Evolutionary conservation across 2,888 invertebrate species (phyloP).

Genomic region (Hyposoter didymator): DNA sequence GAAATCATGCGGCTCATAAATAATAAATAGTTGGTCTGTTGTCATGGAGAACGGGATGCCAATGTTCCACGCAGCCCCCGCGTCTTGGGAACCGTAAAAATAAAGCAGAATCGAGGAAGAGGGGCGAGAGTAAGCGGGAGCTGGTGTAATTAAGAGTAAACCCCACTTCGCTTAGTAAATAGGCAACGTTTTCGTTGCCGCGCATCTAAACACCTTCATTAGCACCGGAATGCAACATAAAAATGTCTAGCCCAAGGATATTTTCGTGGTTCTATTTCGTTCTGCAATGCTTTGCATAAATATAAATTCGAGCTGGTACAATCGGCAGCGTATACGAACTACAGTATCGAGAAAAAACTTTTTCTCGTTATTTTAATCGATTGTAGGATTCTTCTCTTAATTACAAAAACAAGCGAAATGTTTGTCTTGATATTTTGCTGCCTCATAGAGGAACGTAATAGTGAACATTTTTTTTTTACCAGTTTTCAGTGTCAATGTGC

Average conservation of each 20-base stretch:
- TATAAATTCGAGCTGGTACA: neutral
- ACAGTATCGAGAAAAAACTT: neutral
- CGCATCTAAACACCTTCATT: constrained; percentile 77
- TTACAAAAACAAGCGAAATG: too few relatives aligned
- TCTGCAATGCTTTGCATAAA: neutral
- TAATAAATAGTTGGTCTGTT: constrained; percentile 33
- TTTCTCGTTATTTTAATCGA: neutral
- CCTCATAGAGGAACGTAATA: too few relatives aligned
- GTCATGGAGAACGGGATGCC: constrained; percentile 40
- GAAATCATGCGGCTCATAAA: constrained; percentile 26
- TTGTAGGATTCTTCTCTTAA: neutral
- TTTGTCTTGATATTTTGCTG: too few relatives aligned
- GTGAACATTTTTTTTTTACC: too few relatives aligned
- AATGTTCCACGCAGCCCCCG: neutral
- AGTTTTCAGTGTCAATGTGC: too few relatives aligned
- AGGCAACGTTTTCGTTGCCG: constrained; percentile 55
- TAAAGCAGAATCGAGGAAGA: constrained; percentile 1
- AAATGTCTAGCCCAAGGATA: constrained; percentile 28
- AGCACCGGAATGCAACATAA: constrained; percentile 62
- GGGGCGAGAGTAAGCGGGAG: neutral
- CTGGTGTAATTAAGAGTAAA: constrained; percentile 64
- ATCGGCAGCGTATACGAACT: neutral
- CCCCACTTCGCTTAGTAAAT: constrained; percentile 30
- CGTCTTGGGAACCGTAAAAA: constrained; percentile 46
- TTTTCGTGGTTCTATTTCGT: constrained; percentile 6